Conservation (phyloP, 2,797 vertebrate species). For the Sternotherus odoratus region DNA sequence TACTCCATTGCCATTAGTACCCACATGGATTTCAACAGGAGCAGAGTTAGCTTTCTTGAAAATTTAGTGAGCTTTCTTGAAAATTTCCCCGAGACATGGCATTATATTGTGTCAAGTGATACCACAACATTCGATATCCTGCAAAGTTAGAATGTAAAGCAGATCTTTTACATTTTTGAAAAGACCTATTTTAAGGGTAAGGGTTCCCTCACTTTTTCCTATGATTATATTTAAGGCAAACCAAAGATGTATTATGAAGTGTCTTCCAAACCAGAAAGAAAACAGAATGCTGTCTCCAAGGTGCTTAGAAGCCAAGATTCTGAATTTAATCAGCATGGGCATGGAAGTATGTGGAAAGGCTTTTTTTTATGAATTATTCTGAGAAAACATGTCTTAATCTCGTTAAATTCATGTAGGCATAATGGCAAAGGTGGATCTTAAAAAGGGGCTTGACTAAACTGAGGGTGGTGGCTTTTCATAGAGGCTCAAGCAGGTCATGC, state of each 20-base stretch:
- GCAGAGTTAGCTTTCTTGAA: too few relatives aligned
- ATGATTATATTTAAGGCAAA: background rate
- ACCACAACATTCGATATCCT: background rate
- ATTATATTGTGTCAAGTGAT: background rate
- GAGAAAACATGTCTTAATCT: background rate
- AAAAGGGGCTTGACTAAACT: background rate
- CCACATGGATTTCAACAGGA: background rate
- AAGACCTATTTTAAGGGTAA: background rate
- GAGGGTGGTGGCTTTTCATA: background rate
- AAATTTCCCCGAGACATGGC: background rate
- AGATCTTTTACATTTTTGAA: background rate
- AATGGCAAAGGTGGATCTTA: background rate
- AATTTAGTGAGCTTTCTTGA: background rate
- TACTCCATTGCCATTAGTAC: background rate
- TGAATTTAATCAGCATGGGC: background rate
- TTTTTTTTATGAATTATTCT: background rate
- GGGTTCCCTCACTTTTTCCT: background rate
- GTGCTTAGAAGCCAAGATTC: background rate
- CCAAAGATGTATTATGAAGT: background rate
- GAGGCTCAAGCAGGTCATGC: background rate
- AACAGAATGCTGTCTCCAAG: background rate
- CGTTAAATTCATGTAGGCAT: background rate
- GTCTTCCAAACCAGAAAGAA: background rate
- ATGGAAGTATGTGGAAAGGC: background rate
- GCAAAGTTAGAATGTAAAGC: background rate